Conservation (phyloP, 2,888 invertebrate species). For the Atethmia centrago region DNA sequence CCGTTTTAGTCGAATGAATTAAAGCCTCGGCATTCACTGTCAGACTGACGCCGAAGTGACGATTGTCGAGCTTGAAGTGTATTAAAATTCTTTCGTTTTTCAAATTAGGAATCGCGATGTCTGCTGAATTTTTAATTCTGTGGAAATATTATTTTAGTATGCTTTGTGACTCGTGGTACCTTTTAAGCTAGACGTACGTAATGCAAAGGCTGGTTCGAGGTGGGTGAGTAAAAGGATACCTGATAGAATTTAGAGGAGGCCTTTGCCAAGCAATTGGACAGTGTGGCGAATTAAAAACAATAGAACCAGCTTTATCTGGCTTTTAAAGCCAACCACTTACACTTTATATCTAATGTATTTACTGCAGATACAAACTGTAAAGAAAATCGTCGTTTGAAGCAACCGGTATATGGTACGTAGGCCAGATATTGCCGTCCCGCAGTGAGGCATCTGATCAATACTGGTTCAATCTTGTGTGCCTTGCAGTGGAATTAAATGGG, state of each 20-base stretch:
- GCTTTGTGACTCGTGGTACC: neutral
- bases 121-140: neutral
- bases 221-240: neutral
- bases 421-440: neutral
- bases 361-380: neutral
- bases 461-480: neutral
- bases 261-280: neutral
- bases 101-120: conserved; percentile 16
- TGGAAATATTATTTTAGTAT: neutral
- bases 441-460: neutral
- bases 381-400: neutral
- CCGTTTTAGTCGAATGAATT: conserved; percentile 49
- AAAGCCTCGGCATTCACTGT: conserved; percentile 45
- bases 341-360: neutral
- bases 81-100: conserved; percentile 47
- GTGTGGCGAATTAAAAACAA: neutral
- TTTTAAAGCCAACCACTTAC: neutral
- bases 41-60: conserved; percentile 27
- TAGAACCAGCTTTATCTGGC: neutral
- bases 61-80: conserved; percentile 15
- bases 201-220: neutral
- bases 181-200: neutral
- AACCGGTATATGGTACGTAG: neutral
- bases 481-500: neutral
- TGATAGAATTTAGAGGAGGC: neutral